Percentiles rank a stretch among this genome's conserved stretches.
Evolutionary conservation across 2,888 invertebrate species (phyloP).

Genomic region (Lasioglossum vierecki): DNA sequence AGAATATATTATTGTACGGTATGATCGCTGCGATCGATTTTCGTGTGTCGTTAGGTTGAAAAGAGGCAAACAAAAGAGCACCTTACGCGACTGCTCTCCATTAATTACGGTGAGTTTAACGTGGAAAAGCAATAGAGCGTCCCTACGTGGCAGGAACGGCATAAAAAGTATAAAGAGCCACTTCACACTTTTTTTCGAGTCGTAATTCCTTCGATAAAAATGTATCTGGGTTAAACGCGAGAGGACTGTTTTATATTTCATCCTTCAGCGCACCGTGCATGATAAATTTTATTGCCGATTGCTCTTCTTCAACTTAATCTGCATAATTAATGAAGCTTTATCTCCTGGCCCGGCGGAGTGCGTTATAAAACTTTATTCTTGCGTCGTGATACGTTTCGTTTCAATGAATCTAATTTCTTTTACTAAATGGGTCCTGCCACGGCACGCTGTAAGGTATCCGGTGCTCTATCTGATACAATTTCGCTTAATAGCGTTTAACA

Average conservation of each 20-base stretch:
- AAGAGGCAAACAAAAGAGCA: not conserved
- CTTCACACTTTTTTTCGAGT: constrained; percentile 40
- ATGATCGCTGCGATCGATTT: constrained; percentile 12
- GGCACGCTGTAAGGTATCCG: not conserved
- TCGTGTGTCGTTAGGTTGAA: constrained; percentile 7
- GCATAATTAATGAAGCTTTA: constrained; percentile 50
- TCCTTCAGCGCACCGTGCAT: constrained; percentile 32
- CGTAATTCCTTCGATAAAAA: constrained; percentile 55
- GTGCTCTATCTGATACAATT: not conserved
- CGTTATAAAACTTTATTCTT: constrained; percentile 6
- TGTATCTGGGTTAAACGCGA: constrained; percentile 52
- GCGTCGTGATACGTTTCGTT: constrained; percentile 11
- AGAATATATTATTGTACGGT: not conserved
- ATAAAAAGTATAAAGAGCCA: constrained; percentile 45
- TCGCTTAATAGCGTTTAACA: not conserved
- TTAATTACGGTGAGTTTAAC: constrained; percentile 52
- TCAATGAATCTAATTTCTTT: constrained; percentile 1
- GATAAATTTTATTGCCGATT: constrained; percentile 51
- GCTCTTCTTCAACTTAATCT: constrained; percentile 41
- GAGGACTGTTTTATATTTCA: constrained; percentile 46
- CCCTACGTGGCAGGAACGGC: constrained; percentile 18
- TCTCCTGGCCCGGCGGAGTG: constrained; percentile 12
- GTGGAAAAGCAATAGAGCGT: constrained; percentile 39
- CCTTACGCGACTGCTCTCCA: constrained; percentile 28
- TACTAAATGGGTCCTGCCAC: not conserved